Evolutionary conservation across 1,140 invertebrate genomes (phyloP), one percentile per base, ranked within the genome.

Genomic region (Zaprionus camerounensis): DNA sequence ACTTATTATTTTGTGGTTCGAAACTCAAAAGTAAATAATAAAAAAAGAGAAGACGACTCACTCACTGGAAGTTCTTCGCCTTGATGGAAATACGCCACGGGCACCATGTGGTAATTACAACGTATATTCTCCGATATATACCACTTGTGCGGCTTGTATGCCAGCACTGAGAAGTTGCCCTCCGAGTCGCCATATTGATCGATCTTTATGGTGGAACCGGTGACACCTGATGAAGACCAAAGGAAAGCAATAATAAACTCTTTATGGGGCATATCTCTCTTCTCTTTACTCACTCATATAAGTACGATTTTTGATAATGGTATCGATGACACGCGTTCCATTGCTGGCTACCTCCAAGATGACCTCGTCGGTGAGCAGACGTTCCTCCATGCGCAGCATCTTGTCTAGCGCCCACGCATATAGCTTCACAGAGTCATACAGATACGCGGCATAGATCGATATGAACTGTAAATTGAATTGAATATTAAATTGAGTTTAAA

Each of bases 91-190:
- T 96, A 95, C 46, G 96, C 97, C 13, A 97, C 96, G 4, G 96
- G 96, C 76, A 96, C 94, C 96, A 97, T 96, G 82, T 95, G 95
- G 87, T 95, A 96, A 44, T 95, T 93, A 91, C 96, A 97, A 51
- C 93, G 94, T 70, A 96, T 95, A 80, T 96, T 96, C 26, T 88
- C 84, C 26, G 73, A 78, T 68, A 93, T 93, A 70, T 73, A 86
- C 91, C 76, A 93, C 80, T 93, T 94, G 92, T 87, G 79, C 49
- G 94, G 93, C 82, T 96, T 96, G 81, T 96, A 95, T 1, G 98
- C 97, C 22, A 99, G 93, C 36, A 99, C 96, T 0, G 98, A 98
- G 93, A 98, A 99, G 92, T 99, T 99, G 2, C 98, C 98, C 92
- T 99, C 97, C 0, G 98, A 99, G 91, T 99, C 98, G 17, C 98